Percentiles rank a stretch among this genome's conserved stretches.
phyloP scores from a whole-genome alignment of 2,888 invertebrate species.

The Artemia sp. region DNA sequence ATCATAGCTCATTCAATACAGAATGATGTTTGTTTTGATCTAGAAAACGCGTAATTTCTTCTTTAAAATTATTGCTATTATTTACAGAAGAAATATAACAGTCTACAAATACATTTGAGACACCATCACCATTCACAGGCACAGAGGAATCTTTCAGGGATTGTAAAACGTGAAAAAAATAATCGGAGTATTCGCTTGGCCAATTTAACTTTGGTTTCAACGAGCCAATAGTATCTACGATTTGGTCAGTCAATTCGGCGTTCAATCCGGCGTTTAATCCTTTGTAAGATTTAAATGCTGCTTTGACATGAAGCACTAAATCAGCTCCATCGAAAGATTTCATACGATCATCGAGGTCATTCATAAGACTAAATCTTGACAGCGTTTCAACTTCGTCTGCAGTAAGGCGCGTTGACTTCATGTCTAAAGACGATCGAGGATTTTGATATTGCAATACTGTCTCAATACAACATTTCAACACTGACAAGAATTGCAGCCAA shows the following conservation, averaged over 20 bases:
- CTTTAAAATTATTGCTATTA: no score
- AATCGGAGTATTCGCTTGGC: background rate
- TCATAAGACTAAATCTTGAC: background rate
- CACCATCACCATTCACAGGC: background rate
- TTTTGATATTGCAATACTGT: background rate
- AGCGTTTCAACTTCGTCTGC: background rate
- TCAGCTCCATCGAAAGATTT: background rate
- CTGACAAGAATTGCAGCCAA: background rate
- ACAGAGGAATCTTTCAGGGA: background rate
- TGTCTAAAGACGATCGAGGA: background rate
- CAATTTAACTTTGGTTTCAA: background rate
- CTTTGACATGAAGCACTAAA: background rate
- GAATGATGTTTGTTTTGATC: no score
- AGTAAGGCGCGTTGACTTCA: background rate
- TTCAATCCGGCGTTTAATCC: constrained; percentile 1
- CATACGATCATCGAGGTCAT: background rate
- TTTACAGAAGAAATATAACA: background rate
- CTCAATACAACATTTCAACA: background rate
- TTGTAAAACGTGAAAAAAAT: background rate
- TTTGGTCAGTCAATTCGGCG: background rate
- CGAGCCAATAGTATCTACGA: background rate
- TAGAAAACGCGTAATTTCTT: no score
- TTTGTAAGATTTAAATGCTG: constrained; percentile 6
- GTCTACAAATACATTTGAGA: background rate
- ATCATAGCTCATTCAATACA: no score